A percentile compares a stretch with the other conserved stretches of the same genome.
phyloP scores from a whole-genome alignment of 2,113 vertebrate genomes.

The Colinus virginianus region DNA sequence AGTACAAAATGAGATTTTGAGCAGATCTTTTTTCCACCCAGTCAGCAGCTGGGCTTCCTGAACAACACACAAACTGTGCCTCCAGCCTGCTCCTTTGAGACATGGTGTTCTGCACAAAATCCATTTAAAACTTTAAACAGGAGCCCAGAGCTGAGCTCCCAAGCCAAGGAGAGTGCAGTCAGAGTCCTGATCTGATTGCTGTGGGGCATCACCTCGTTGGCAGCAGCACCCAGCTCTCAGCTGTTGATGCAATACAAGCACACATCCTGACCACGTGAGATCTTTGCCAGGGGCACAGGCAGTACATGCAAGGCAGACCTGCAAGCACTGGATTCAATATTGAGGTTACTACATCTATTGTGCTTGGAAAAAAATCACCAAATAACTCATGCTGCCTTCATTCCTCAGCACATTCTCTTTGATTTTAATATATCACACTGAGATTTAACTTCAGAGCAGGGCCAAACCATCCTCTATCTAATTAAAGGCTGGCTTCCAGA shows the following conservation, averaged over 20 bases:
- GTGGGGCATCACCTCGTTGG: neutral
- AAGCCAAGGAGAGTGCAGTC: neutral
- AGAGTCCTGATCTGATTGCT: neutral
- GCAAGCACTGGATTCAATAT: neutral
- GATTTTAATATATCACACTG: neutral
- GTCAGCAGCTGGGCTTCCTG: constrained; percentile 17
- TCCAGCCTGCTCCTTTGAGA: neutral
- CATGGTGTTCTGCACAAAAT: neutral
- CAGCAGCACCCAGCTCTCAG: neutral
- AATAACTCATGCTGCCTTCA: neutral
- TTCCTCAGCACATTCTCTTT: neutral
- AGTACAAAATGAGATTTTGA: neutral
- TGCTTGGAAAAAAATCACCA: neutral
- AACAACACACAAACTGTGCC: neutral
- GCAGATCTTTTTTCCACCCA: neutral
- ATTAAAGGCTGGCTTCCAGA: constrained; percentile 8
- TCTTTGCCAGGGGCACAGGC: neutral
- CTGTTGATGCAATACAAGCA: neutral
- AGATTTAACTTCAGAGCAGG: neutral
- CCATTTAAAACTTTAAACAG: neutral
- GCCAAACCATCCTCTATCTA: neutral
- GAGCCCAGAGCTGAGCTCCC: neutral
- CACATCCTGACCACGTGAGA: neutral
- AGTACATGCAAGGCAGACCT: neutral
- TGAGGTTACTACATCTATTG: neutral